These are phyloP conservation scores for Ahaetulla prasina DNA, from an alignment of 2,113 vertebrate genomes.

Conservation along the genomic window DNA sequence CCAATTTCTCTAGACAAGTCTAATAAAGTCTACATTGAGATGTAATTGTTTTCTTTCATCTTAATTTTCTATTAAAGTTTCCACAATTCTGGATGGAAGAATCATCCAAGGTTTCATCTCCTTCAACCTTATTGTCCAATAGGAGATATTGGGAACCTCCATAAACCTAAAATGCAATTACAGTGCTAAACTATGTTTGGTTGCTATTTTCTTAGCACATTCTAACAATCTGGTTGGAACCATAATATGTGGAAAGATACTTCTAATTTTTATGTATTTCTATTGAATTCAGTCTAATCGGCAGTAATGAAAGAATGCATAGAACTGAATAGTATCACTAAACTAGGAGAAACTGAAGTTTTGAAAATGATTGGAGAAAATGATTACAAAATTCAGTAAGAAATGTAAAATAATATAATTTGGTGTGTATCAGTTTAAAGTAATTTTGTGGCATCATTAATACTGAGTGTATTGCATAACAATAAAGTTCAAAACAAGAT, in stretches of 20 bases:
- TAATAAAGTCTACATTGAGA: background rate
- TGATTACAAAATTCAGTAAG: background rate
- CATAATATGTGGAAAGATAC: background rate
- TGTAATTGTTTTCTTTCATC: background rate
- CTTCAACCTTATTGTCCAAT: background rate
- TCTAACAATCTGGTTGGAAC: background rate
- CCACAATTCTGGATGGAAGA: background rate
- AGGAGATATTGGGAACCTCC: background rate
- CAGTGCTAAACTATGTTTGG: background rate
- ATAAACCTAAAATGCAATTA: background rate
- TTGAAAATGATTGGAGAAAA: background rate
- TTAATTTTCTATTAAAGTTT: background rate
- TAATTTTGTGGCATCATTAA: background rate
- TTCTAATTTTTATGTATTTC: background rate
- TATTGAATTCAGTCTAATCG: background rate
- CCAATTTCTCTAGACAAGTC: background rate
- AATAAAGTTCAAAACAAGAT: background rate
- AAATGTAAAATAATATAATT: background rate
- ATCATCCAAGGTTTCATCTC: background rate
- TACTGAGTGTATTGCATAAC: background rate
- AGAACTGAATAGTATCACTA: background rate
- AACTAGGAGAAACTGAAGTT: background rate
- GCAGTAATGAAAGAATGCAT: background rate
- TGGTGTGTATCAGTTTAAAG: background rate
- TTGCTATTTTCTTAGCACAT: background rate